Evolutionary conservation across 2,113 vertebrate genomes (phyloP).

Genomic region (Xenopus borealis): DNA sequence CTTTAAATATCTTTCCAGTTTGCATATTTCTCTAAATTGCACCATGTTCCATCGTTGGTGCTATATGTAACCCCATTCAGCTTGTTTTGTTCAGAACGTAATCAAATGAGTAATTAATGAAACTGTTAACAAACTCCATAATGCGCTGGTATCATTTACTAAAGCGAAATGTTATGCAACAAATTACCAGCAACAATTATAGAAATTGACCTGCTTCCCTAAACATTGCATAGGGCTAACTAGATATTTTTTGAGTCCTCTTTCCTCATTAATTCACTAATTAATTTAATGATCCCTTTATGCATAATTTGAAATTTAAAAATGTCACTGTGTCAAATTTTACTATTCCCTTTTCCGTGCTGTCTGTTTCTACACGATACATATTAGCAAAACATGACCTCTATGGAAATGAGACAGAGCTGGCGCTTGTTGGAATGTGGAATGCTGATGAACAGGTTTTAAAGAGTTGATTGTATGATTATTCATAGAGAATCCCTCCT

Average conservation of each 20-base stretch:
- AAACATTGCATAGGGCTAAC: constrained; percentile 70
- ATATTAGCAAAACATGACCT: constrained; percentile 82
- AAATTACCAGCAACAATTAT: constrained; percentile 88
- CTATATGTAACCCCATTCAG: too few relatives aligned
- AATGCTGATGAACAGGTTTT: constrained; percentile 55
- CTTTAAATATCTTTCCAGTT: too few relatives aligned
- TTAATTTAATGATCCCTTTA: constrained; percentile 89
- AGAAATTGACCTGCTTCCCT: constrained; percentile 84
- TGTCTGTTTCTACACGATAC: constrained; percentile 77
- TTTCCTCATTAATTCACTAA: constrained; percentile 89
- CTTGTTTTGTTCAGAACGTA: constrained; percentile 57
- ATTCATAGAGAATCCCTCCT: constrained; percentile 51
- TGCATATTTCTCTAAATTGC: too few relatives aligned
- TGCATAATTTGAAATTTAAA: constrained; percentile 86
- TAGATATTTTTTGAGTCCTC: constrained; percentile 68
- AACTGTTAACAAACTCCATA: constrained; percentile 92
- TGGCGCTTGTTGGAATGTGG: constrained; percentile 66
- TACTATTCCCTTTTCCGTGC: constrained; percentile 73
- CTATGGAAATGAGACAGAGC: constrained; percentile 71
- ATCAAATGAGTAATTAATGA: constrained; percentile 89
- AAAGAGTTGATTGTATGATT: constrained; percentile 59
- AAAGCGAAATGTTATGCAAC: constrained; percentile 83
- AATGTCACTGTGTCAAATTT: constrained; percentile 82
- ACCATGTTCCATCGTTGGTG: too few relatives aligned
- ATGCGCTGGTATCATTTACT: constrained; percentile 71